Evolutionary conservation across 2,888 invertebrate genomes (phyloP).

Genomic region (Dolichomitus sp.): DNA sequence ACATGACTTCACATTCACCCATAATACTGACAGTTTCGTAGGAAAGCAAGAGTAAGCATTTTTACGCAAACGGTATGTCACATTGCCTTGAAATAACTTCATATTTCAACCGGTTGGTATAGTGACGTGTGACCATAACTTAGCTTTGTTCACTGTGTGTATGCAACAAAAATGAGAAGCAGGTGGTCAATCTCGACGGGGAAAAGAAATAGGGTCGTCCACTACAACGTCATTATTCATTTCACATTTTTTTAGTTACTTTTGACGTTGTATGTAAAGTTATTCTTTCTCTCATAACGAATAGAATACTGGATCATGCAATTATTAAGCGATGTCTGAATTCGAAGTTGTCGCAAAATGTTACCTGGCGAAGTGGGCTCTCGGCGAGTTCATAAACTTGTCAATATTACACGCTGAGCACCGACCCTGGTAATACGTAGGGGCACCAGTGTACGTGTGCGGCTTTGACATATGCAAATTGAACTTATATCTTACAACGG

Average conservation of each 20-base stretch:
- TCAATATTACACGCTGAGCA: slow-evolving; percentile 71
- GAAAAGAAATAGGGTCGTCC: background rate
- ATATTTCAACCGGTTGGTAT: background rate
- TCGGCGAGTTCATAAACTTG: slow-evolving; percentile 71
- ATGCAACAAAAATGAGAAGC: background rate
- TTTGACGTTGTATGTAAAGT: background rate
- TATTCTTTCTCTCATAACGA: background rate
- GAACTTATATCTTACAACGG: slow-evolving; percentile 72
- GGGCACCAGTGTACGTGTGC: slow-evolving; percentile 61
- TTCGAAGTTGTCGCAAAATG: slow-evolving; percentile 55
- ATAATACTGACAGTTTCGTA: background rate
- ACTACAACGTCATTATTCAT: background rate
- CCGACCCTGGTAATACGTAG: slow-evolving; percentile 54
- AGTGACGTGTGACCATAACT: background rate
- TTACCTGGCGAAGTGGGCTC: slow-evolving; percentile 47
- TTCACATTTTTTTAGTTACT: background rate
- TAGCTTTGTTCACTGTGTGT: background rate
- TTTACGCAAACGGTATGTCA: background rate
- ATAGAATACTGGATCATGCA: slow-evolving; percentile 58
- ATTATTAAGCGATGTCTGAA: slow-evolving; percentile 52
- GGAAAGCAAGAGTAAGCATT: background rate
- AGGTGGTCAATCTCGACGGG: background rate
- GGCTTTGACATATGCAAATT: slow-evolving; percentile 72
- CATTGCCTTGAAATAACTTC: background rate
- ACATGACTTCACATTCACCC: background rate